Base-by-base conservation (phyloP, 2,113 vertebrate species). In the Lophura nycthemera region DNA sequence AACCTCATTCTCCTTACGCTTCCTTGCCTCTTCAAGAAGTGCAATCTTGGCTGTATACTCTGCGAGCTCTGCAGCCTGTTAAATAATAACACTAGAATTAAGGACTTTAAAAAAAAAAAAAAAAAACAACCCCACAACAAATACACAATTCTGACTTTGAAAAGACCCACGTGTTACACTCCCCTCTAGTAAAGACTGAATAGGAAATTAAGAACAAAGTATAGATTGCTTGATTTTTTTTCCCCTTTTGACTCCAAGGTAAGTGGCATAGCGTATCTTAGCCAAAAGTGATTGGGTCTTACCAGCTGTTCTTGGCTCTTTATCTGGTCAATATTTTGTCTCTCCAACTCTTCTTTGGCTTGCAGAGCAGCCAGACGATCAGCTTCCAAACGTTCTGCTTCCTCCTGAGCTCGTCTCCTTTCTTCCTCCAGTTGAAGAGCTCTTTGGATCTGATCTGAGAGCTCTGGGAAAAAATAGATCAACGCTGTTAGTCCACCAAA, bases 221-320 rank as follows among this genome's bases (percentile, higher is more conserved):
- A 20, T 13, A 71, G 67, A 43, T 71, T 54, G 48, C 48, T 88
- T 20, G 8, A 4, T 32, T 10, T 11, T 43, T 66, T 50, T 42
- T 36, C 16, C 29, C 43, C 5, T 27, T 14, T 25, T 1, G 10
- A 67, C 29, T 40, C 5, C 7, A 42, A 54, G 15, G 17, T 24
- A 32, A 5, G 64, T 30, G 61, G 19, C 50, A 52, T 0, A 65
- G 15, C 24, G 0, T 30, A 29, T 32, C 75, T 79, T 54, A n/a
- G 8, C 30, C 81, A 45, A 71, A 79, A 87, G 48, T 32, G 11
- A 32, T 13, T 15, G 13, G 12, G 80, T 76, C 98, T 97, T 97
- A 99, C 99, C 99, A 99, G 98, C 96, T 99, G 99, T 93, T 99
- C 99, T 97, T 99, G 99, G 97, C 97, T 99, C 98, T 98, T 99